A percentile compares a stretch with the other conserved stretches of the same genome.
Evolutionary conservation across 2,113 vertebrate species (phyloP).

Genomic region (Oryzias javanicus): DNA sequence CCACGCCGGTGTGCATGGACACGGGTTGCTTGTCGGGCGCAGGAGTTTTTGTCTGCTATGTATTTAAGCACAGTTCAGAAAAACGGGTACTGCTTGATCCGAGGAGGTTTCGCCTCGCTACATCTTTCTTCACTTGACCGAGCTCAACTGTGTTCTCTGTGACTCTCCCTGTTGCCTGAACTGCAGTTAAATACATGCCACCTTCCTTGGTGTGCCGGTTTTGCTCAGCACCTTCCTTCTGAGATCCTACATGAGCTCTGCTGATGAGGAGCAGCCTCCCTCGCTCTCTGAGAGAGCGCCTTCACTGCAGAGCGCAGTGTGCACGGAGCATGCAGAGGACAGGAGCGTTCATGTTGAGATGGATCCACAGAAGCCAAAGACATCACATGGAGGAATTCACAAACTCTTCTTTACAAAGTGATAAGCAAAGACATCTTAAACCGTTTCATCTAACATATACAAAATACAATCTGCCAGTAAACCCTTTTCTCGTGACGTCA

Average conservation of each 20-base stretch:
- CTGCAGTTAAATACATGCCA: conserved; percentile 38
- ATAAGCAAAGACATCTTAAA: too few relatives aligned
- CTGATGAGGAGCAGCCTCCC: not conserved
- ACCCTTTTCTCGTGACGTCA: too few relatives aligned
- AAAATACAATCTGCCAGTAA: too few relatives aligned
- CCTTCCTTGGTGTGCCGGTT: conserved; percentile 5
- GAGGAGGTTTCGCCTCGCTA: not conserved
- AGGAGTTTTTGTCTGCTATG: not conserved
- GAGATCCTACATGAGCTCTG: not conserved
- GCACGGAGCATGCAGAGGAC: conserved; percentile 51
- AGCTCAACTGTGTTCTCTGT: not conserved
- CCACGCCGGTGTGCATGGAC: conserved; percentile 23
- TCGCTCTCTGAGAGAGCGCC: not conserved
- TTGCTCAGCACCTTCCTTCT: not conserved
- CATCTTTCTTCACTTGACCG: not conserved
- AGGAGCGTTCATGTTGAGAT: not conserved
- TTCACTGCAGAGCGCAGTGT: conserved; percentile 11
- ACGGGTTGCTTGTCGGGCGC: conserved; percentile 10
- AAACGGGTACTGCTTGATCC: not conserved
- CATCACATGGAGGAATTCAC: too few relatives aligned
- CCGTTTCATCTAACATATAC: too few relatives aligned
- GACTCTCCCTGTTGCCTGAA: conserved; percentile 15
- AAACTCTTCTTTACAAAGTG: too few relatives aligned
- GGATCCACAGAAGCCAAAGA: not conserved
- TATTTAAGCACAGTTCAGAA: conserved; percentile 35